A percentile compares a stretch with the other conserved stretches of the same genome.
Evolutionary conservation across 2,113 vertebrate genomes (phyloP).

Genomic region (Grammomys surdaster): DNA sequence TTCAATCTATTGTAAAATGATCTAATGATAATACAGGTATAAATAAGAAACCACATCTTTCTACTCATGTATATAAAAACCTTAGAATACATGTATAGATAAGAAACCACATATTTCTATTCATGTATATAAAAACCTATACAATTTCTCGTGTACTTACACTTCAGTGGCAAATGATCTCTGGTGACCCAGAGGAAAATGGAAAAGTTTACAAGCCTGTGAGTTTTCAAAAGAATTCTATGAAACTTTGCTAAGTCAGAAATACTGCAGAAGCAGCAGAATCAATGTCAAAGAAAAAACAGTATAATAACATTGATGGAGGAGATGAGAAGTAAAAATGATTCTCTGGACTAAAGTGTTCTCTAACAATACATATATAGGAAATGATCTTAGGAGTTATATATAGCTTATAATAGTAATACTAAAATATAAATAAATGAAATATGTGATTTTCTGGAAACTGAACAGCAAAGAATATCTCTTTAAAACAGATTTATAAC

Average conservation of each 20-base stretch:
- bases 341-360: background rate
- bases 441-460: background rate
- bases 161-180: background rate
- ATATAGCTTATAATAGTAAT: background rate
- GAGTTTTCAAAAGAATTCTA: background rate
- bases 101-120: background rate
- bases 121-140: background rate
- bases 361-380: background rate
- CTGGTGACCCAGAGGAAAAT: background rate
- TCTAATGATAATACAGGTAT: background rate
- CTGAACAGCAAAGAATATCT: background rate
- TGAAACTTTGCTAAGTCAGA: conserved; percentile 32
- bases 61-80: background rate
- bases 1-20: background rate
- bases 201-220: background rate
- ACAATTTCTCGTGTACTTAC: background rate
- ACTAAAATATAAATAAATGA: background rate
- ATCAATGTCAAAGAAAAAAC: background rate
- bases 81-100: too few species aligned
- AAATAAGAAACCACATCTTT: background rate
- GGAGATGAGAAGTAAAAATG: background rate
- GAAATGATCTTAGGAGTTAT: background rate
- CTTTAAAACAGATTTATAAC: background rate
- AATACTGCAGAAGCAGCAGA: background rate
- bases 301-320: conserved; percentile 14